Evolutionary conservation across 2,888 invertebrate genomes (phyloP).

Genomic region (Eristalinus sepulchralis): DNA sequence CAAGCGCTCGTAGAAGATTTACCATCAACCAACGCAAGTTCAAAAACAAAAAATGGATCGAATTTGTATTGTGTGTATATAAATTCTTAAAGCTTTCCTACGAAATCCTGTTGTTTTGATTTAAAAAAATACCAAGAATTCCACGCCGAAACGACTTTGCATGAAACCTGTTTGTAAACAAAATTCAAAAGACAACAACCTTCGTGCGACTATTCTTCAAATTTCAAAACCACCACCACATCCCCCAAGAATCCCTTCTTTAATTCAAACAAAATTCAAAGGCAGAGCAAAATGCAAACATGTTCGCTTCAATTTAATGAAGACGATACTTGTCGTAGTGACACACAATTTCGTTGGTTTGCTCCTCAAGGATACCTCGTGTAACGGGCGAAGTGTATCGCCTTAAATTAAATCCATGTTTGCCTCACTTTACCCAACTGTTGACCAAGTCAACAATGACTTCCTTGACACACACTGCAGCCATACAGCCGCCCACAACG

Average conservation of each 20-base stretch:
- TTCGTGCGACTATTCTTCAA: no score
- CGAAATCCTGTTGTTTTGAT: no score
- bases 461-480: slow-evolving; percentile 38
- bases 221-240: background rate
- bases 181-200: background rate
- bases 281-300: background rate
- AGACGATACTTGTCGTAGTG: background rate
- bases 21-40: no score
- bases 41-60: no score
- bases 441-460: slow-evolving; percentile 46
- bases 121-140: no score
- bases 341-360: background rate
- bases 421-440: slow-evolving; percentile 17
- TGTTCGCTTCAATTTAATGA: background rate
- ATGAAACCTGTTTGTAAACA: background rate
- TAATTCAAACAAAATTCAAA: background rate
- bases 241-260: background rate
- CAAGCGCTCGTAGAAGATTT: no score
- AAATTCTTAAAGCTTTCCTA: no score
- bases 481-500: slow-evolving; percentile 8
- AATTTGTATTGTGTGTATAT: no score
- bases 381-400: background rate
- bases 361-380: slow-evolving; percentile 11
- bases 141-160: no score
- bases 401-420: slow-evolving; percentile 35